Percentiles rank a stretch among this genome's conserved stretches.
Conservation (phyloP, 2,888 invertebrate species). For the Hecatera dysodea region DNA sequence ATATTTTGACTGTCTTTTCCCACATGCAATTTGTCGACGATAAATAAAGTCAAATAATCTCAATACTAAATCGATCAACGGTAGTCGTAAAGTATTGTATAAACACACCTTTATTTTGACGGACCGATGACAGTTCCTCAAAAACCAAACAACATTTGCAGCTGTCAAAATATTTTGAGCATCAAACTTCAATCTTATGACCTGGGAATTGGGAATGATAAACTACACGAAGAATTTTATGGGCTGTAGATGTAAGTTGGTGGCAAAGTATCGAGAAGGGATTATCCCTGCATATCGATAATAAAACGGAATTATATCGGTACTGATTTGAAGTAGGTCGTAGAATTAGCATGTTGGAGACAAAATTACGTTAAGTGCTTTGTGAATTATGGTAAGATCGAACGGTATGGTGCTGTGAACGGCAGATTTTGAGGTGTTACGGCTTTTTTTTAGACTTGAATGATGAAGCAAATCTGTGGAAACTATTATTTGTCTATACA, state of each 20-base stretch:
- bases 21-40: slow-evolving; percentile 37
- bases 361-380: slow-evolving; percentile 62
- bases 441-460: not conserved
- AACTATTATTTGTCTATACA: not conserved
- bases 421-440: slow-evolving; percentile 26
- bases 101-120: slow-evolving; percentile 55
- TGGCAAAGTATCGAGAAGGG: slow-evolving; percentile 34
- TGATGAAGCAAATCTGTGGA: not conserved
- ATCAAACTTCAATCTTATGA: slow-evolving; percentile 12
- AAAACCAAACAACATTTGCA: slow-evolving; percentile 19
- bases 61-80: slow-evolving; percentile 55
- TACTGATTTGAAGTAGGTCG: slow-evolving; percentile 61
- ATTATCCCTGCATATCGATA: slow-evolving; percentile 53
- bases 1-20: slow-evolving; percentile 32
- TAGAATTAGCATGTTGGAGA: slow-evolving; percentile 56
- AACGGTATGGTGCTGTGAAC: slow-evolving; percentile 15
- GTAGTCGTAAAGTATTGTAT: slow-evolving; percentile 49
- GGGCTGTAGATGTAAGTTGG: slow-evolving; percentile 13
- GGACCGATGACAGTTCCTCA: slow-evolving; percentile 50
- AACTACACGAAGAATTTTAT: not conserved
- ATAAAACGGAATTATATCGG: slow-evolving; percentile 59
- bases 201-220: not conserved
- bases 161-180: slow-evolving; percentile 29
- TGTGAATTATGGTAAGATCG: slow-evolving; percentile 49
- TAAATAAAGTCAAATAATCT: slow-evolving; percentile 51